These are phyloP conservation scores for Suricata suricatta DNA, from an alignment of 2,113 vertebrate species.

Conservation along the genomic window DNA sequence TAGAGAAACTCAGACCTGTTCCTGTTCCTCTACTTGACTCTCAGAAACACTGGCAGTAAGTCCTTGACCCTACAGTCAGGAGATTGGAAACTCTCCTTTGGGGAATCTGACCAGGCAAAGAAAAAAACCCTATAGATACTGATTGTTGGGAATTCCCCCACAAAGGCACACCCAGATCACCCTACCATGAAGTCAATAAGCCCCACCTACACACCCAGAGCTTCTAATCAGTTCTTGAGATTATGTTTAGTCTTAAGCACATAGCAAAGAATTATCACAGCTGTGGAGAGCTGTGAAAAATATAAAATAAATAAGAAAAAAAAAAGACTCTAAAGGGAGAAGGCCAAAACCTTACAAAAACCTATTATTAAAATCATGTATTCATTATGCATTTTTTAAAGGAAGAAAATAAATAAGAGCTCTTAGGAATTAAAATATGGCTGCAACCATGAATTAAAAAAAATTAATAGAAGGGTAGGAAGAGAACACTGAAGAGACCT, in stretches of 20 bases:
- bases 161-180: not conserved
- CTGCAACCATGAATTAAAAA: not conserved
- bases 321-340: not conserved
- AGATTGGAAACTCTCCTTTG: not conserved
- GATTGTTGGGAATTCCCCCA: slow-evolving; percentile 38
- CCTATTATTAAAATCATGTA: not conserved
- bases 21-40: not conserved
- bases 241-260: not conserved
- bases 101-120: not conserved
- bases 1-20: not conserved
- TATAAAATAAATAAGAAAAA: not conserved
- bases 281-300: not conserved
- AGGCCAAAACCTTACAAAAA: not conserved
- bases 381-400: not conserved
- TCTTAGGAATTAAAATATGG: slow-evolving; percentile 12
- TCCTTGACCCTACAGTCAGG: not conserved
- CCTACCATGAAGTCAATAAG: not conserved
- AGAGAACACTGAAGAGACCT: not conserved
- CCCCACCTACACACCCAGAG: not conserved
- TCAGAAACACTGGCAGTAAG: not conserved
- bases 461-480: not conserved
- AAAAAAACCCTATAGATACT: slow-evolving; percentile 28
- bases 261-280: not conserved
- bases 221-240: slow-evolving; percentile 6
- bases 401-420: not conserved